Evolutionary conservation across 2,888 invertebrate genomes (phyloP).

Genomic region (Caenorhabditis sp.): DNA sequence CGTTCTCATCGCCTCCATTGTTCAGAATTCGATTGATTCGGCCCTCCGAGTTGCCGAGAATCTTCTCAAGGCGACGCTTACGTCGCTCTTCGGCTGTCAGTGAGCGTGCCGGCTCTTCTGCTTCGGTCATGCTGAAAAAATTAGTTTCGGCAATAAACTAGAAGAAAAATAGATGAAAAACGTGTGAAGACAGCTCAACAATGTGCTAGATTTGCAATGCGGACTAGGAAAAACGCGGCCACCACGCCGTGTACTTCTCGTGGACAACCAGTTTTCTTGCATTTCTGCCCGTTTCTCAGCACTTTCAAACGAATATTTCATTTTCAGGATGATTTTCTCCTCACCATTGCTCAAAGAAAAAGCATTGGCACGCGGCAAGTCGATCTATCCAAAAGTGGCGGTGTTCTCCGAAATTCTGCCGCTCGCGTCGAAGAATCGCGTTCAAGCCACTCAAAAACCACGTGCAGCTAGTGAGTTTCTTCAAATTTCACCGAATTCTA

Average conservation of each 20-base stretch:
- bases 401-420: conserved; percentile 73
- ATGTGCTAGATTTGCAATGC: neutral
- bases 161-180: conserved; percentile 8
- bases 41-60: conserved; percentile 58
- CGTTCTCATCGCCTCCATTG: conserved; percentile 56
- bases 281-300: conserved; percentile 1
- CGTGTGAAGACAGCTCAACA: no score
- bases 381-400: conserved; percentile 65
- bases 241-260: conserved; percentile 23
- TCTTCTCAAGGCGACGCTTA: conserved; percentile 57
- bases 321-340: conserved; percentile 55
- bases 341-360: conserved; percentile 60
- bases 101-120: conserved; percentile 20
- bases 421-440: conserved; percentile 71
- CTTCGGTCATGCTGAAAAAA: conserved; percentile 32
- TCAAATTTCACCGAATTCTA: no score
- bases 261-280: conserved; percentile 15
- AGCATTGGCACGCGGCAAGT: conserved; percentile 60
- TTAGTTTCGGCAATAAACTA: neutral
- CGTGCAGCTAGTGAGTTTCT: conserved; percentile 70
- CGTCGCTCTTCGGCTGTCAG: conserved; percentile 60
- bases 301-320: conserved; percentile 29
- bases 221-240: conserved; percentile 10
- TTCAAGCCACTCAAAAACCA: conserved; percentile 58
- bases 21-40: conserved; percentile 63